Evolutionary conservation across 2,797 vertebrate genomes (phyloP).

Genomic region (Eulemur albifrons): DNA sequence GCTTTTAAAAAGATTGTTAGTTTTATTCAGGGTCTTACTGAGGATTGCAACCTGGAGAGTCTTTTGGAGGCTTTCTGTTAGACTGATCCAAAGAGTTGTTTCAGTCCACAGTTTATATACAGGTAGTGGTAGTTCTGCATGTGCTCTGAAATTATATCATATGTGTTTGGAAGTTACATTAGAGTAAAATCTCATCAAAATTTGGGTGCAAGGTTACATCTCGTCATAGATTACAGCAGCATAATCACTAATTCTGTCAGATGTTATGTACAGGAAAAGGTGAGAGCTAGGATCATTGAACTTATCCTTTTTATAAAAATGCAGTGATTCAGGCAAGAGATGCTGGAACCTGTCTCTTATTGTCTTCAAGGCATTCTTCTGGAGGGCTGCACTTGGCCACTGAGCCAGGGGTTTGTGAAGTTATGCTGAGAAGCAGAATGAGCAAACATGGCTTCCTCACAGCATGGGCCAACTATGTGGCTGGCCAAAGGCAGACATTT

Average conservation of each 20-base stretch:
- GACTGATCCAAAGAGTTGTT: not conserved
- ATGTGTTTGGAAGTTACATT: not conserved
- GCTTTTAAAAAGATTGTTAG: not conserved
- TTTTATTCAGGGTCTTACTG: not conserved
- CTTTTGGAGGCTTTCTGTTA: not conserved
- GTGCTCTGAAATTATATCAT: not conserved
- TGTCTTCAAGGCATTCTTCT: too few species aligned
- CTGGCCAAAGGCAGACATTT: too few species aligned
- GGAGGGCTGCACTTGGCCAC: too few species aligned
- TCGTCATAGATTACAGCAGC: not conserved
- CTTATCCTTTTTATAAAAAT: not conserved
- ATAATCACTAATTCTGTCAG: not conserved
- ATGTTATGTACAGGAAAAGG: not conserved
- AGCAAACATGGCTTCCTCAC: too few species aligned
- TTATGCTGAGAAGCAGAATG: too few species aligned
- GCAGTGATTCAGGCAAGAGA: too few species aligned
- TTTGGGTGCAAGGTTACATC: not conserved
- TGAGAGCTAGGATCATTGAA: not conserved
- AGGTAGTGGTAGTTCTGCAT: not conserved
- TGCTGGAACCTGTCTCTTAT: too few species aligned
- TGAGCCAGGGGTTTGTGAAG: too few species aligned
- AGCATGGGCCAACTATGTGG: too few species aligned
- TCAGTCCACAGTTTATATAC: too few species aligned
- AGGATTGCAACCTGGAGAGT: not conserved
- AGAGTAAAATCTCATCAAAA: not conserved